These are phyloP conservation scores for Lerista edwardsae DNA, from an alignment of 2,797 vertebrate species.

Conservation along the genomic window DNA sequence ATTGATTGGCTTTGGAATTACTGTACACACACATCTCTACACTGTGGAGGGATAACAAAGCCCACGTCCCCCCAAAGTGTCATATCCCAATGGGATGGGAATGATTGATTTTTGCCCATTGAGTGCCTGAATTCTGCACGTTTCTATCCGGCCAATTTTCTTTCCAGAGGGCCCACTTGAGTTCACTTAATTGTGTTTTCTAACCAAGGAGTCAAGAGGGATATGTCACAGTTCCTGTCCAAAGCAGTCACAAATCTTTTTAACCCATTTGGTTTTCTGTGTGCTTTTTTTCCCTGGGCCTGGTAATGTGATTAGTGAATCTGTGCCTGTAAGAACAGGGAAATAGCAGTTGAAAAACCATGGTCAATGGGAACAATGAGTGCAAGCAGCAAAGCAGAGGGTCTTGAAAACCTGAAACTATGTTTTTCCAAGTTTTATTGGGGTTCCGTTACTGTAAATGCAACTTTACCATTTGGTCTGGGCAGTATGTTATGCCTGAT, in stretches of 20 bases:
- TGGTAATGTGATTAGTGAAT: slow-evolving; percentile 51
- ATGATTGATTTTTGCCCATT: slow-evolving; percentile 83
- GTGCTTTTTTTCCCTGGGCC: slow-evolving; percentile 22
- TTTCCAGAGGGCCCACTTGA: slow-evolving; percentile 64
- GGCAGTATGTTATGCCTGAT: slow-evolving; percentile 18
- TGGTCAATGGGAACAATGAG: slow-evolving; percentile 13
- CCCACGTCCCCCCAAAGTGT: slow-evolving; percentile 70
- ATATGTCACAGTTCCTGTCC: slow-evolving; percentile 73
- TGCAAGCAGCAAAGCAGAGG: slow-evolving; percentile 44
- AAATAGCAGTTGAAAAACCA: slow-evolving; percentile 55
- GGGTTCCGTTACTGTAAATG: slow-evolving; percentile 27
- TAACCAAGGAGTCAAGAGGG: slow-evolving; percentile 63
- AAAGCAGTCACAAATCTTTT: slow-evolving; percentile 63
- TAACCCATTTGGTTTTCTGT: slow-evolving; percentile 16
- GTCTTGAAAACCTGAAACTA: slow-evolving; percentile 45
- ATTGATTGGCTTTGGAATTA: slow-evolving; percentile 80
- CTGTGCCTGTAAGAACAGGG: slow-evolving; percentile 51
- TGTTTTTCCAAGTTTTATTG: slow-evolving; percentile 49
- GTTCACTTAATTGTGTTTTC: slow-evolving; percentile 77
- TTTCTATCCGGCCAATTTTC: slow-evolving; percentile 77
- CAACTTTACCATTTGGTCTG: slow-evolving; percentile 39
- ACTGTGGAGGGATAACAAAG: slow-evolving; percentile 77
- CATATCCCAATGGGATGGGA: slow-evolving; percentile 76
- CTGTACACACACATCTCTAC: slow-evolving; percentile 31
- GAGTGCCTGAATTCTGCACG: slow-evolving; percentile 69